These are phyloP conservation scores for Seriola rivoliana DNA, from an alignment of 2,113 vertebrate species.

Conservation along the genomic window DNA sequence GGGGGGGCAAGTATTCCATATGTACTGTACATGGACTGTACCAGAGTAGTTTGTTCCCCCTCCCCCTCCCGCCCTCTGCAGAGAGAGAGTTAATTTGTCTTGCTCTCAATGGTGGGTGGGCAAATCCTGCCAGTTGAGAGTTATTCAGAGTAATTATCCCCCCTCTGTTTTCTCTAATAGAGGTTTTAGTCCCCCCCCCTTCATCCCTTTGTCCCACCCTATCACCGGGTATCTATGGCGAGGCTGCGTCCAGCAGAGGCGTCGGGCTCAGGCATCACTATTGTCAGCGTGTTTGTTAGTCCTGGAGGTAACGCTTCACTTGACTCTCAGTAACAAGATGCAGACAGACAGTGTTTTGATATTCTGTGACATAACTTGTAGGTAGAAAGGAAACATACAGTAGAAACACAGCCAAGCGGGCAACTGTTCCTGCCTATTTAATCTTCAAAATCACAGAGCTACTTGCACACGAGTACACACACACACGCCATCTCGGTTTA, in stretches of 20 bases:
- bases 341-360: conserved; percentile 17
- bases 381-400: neutral
- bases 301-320: conserved; percentile 32
- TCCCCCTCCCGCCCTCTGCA: conserved; percentile 6
- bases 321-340: conserved; percentile 29
- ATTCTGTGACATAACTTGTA: neutral
- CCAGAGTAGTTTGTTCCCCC: conserved; percentile 12
- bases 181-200: conserved; percentile 53
- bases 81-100: conserved; percentile 68
- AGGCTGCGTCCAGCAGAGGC: conserved; percentile 40
- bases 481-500: conserved; percentile 34
- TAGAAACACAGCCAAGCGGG: neutral
- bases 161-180: conserved; percentile 68
- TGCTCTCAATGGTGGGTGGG: conserved; percentile 67
- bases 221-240: conserved; percentile 51
- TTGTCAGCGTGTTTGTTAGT: conserved; percentile 50
- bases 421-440: conserved; percentile 10
- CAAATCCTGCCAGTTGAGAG: conserved; percentile 67
- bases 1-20: conserved; percentile 3
- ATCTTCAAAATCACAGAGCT: conserved; percentile 12
- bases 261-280: conserved; percentile 5
- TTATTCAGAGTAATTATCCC: conserved; percentile 74
- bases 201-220: conserved; percentile 48
- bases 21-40: conserved; percentile 62
- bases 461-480: neutral